phyloP scores from a whole-genome alignment of 2,888 invertebrate species.

The Margaritifera margaritifera region DNA sequence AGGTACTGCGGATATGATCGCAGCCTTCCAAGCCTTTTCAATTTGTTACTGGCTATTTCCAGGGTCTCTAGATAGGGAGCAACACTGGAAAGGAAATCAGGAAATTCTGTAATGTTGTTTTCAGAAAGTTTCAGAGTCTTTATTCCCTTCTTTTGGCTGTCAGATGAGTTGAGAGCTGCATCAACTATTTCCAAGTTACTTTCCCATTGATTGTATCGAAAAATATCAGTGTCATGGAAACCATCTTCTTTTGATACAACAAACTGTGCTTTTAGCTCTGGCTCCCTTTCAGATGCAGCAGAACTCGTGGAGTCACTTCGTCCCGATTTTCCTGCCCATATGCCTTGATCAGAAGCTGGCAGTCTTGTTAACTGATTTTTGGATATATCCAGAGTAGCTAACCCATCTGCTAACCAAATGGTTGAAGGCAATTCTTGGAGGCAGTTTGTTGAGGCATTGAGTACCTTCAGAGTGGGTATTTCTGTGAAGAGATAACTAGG shows the following conservation, averaged over 20 bases:
- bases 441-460: conserved; percentile 92
- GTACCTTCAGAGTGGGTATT: conserved; percentile 83
- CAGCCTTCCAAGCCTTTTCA: conserved; percentile 84
- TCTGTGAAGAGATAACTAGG: conserved; percentile 85
- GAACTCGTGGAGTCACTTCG: too few species aligned
- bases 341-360: conserved; percentile 22
- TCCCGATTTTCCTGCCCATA: conserved; percentile 10
- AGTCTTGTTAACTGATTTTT: conserved; percentile 29
- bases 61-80: conserved; percentile 89
- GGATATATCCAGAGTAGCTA: conserved; percentile 39
- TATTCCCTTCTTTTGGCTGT: conserved; percentile 47
- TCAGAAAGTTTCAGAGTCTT: conserved; percentile 86
- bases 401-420: conserved; percentile 41
- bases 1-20: conserved; percentile 91
- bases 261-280: too few species aligned
- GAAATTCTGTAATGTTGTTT: conserved; percentile 91
- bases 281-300: too few species aligned
- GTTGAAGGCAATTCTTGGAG: conserved; percentile 81
- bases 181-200: conserved; percentile 21
- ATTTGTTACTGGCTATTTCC: conserved; percentile 91
- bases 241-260: too few species aligned
- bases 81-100: conserved; percentile 90
- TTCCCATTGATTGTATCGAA: conserved; percentile 26
- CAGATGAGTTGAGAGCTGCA: conserved; percentile 22
- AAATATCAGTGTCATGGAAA: too few species aligned